phyloP scores from a whole-genome alignment of 1,140 invertebrate species.

The Saccostrea cuccullata region DNA sequence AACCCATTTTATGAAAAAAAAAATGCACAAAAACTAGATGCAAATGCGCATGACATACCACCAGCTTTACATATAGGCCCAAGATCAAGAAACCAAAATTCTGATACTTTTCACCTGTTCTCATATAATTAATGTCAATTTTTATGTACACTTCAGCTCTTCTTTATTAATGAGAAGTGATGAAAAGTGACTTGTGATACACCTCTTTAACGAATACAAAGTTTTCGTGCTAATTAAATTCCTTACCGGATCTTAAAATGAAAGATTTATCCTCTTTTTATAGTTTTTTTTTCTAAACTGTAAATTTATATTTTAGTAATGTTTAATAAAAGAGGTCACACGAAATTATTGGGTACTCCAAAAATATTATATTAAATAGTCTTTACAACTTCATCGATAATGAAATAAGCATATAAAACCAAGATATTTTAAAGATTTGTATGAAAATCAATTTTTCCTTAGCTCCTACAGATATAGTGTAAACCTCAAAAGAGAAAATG shows the following conservation, averaged over 20 bases:
- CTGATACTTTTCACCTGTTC: constrained; percentile 30
- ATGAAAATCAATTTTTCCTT: too few relatives aligned
- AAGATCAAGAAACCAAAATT: background rate
- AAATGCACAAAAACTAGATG: constrained; percentile 10
- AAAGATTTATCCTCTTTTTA: too few relatives aligned
- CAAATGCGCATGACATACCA: background rate
- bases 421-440: background rate
- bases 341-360: too few relatives aligned
- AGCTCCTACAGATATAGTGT: background rate
- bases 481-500: background rate
- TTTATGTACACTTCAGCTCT: background rate
- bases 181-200: background rate
- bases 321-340: too few relatives aligned
- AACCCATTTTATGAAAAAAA: constrained; percentile 27
- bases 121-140: constrained; percentile 22
- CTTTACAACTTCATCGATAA: too few relatives aligned
- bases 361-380: too few relatives aligned
- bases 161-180: background rate
- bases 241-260: too few relatives aligned
- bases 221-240: too few relatives aligned
- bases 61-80: background rate
- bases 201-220: background rate
- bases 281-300: too few relatives aligned
- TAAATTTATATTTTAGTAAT: too few relatives aligned
- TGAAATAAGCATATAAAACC: background rate